These are phyloP conservation scores for Pygoscelis antarcticus DNA, from an alignment of 2,113 vertebrate genomes.

Conservation along the genomic window DNA sequence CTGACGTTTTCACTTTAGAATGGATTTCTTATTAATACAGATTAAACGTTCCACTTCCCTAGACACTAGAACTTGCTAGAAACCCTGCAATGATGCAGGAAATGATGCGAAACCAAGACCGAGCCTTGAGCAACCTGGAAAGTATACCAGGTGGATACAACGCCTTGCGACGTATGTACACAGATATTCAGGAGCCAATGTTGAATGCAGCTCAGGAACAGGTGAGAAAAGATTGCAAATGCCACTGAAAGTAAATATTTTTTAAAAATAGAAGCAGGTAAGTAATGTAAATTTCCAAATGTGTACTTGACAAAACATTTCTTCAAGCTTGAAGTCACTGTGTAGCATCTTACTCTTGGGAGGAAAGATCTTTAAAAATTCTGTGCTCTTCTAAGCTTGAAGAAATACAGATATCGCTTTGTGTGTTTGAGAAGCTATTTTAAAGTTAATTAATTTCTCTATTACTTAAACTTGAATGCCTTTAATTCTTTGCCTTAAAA, in stretches of 20 bases:
- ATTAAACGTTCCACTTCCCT: conserved; percentile 46
- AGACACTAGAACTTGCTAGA: conserved; percentile 85
- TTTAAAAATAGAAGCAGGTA: background rate
- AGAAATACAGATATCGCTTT: background rate
- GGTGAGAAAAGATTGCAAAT: conserved; percentile 52
- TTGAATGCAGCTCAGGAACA: conserved; percentile 83
- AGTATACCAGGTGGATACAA: conserved; percentile 85
- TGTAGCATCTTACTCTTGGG: background rate
- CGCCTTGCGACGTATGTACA: conserved; percentile 82
- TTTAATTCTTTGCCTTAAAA: background rate
- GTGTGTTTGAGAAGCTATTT: background rate
- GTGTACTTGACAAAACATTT: background rate
- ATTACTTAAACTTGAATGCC: background rate
- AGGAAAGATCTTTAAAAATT: background rate
- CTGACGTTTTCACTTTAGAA: background rate
- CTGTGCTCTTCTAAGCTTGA: background rate
- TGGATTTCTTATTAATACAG: conserved; percentile 47
- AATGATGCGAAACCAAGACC: conserved; percentile 86
- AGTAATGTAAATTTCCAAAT: background rate
- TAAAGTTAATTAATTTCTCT: background rate
- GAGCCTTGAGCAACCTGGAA: conserved; percentile 84
- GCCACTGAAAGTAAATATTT: background rate
- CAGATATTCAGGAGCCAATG: conserved; percentile 85
- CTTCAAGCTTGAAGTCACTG: background rate
- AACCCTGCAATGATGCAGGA: conserved; percentile 88